phyloP scores from a whole-genome alignment of 2,888 invertebrate genomes.

The Hedya salicella region DNA sequence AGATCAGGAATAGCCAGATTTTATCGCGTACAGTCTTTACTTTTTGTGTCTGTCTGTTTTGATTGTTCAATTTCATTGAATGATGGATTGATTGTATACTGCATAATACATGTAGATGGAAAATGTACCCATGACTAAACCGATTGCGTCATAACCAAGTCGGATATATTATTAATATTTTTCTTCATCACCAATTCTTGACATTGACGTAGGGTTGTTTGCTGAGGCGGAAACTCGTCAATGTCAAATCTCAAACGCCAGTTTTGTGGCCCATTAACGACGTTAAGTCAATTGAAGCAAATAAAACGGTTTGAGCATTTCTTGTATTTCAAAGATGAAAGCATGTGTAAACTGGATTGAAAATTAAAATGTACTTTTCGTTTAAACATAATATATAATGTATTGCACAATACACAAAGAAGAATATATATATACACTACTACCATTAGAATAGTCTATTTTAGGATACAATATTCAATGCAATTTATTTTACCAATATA shows the following conservation, averaged over 20 bases:
- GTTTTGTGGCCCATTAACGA: slow-evolving; percentile 29
- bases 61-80: too few species aligned
- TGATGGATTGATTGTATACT: too few species aligned
- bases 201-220: slow-evolving; percentile 37
- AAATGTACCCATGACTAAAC: too few species aligned
- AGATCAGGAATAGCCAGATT: too few species aligned
- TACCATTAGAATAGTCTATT: too few species aligned
- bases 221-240: slow-evolving; percentile 33
- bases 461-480: too few species aligned
- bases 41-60: too few species aligned
- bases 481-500: too few species aligned
- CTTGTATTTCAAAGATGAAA: background rate
- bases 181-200: slow-evolving; percentile 22
- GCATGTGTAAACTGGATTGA: background rate
- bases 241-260: slow-evolving; percentile 32
- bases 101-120: too few species aligned
- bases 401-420: background rate
- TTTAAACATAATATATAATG: too few species aligned
- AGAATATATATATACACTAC: background rate
- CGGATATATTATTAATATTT: slow-evolving; percentile 2
- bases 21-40: too few species aligned
- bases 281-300: slow-evolving; percentile 8
- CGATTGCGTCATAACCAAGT: background rate
- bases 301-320: background rate
- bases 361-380: background rate